Conservation (phyloP, 2,797 vertebrate species). For the Meda fulgida region DNA sequence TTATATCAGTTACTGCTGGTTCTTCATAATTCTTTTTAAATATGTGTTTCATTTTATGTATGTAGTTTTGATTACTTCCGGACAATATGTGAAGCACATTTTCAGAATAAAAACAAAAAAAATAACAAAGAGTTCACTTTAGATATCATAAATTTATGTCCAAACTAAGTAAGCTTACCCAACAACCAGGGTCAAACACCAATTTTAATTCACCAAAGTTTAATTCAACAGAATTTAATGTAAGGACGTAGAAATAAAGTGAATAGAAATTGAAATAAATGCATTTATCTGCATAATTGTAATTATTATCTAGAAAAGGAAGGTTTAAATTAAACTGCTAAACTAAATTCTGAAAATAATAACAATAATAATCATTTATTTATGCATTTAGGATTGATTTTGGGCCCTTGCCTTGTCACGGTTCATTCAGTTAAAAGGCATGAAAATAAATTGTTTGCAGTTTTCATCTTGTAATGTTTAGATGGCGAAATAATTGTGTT, state of each 20-base stretch:
- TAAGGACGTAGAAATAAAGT: background rate
- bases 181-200: background rate
- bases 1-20: too few relatives aligned
- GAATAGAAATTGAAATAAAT: background rate
- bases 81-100: background rate
- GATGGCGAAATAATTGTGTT: background rate
- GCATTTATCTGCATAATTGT: background rate
- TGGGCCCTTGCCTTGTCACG: background rate
- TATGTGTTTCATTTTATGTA: too few relatives aligned
- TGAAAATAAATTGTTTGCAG: background rate
- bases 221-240: background rate
- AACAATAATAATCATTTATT: background rate
- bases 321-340: background rate
- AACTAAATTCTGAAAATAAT: background rate
- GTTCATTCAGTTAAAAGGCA: background rate
- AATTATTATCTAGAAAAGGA: background rate
- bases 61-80: background rate
- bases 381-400: background rate
- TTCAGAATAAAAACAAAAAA: background rate
- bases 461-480: background rate
- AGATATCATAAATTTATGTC: too few relatives aligned
- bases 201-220: too few relatives aligned
- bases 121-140: background rate
- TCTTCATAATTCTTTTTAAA: too few relatives aligned
- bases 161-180: too few relatives aligned